Base-by-base conservation (phyloP, 2,888 invertebrate species). In the Ormia ochracea region DNA sequence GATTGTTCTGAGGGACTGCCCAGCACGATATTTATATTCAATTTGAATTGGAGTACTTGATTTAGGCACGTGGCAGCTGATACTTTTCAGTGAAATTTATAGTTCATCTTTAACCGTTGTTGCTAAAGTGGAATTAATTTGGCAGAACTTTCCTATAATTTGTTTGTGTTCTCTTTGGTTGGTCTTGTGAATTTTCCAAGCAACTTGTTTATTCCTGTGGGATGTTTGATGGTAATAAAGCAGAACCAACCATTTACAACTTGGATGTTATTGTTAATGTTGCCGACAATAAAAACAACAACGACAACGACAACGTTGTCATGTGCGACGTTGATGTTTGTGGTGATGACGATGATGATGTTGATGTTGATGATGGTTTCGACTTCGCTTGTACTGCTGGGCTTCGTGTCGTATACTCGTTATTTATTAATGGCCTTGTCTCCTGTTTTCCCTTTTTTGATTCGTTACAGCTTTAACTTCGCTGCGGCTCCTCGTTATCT, bases 401-500 rank as follows among this genome's bases (percentile, higher is more conserved):
- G 63, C 45, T 54, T 77, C 45, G 78, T 69, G 63, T 66, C 50
- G 61, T 76, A 76, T 73, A 81, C 56, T 83, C 84, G 82, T 86
- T 86, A 86, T 86, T 86, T 86, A 86, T 87, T 85, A 86, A 84
- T 83, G 83, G 83, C 82, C 82, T 82, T 77, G 73, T 54, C 21
- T 17, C 36, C 17, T 10, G 33, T 7, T 33, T 45, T 58, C 12
- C 36, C 17, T 10, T 56, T 7, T 33, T 45, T 58, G 9, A 17
- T 48, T 38, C 23, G n/a, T 74, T 26, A 52, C 33, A 36, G 31
- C 61, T 45, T 33, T 23, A 33, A 31, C 56, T 28, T 68, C n/a
- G 56, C 31, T 54, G 21, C 38, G 38, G 38, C 26, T 14, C 17
- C n/a, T 36, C 23, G 45, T 28, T 52, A 12, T 26, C 41, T 26